Evolutionary conservation across 2,888 invertebrate genomes (phyloP), one percentile per base, ranked within the genome.

Genomic region (Ochlodes sylvanus): DNA sequence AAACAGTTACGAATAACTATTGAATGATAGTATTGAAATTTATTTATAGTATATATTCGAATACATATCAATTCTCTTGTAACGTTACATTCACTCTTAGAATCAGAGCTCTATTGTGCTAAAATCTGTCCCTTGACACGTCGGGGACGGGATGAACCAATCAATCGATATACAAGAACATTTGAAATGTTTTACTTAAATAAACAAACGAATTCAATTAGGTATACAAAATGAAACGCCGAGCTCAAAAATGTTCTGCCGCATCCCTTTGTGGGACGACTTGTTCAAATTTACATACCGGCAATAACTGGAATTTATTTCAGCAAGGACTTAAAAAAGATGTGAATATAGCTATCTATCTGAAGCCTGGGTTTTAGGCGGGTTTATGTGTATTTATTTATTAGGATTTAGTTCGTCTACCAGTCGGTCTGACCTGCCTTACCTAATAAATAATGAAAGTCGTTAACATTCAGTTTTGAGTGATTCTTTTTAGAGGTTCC

Each of bases 261-360:
- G 68, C 71, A 68, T 70, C 71, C 73, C 75, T 78, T 75, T 76
- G 76, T 75, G 70, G 72, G 69, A 69, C 75, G 64, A 57, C 71
- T 73, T 71, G 73, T 76, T 72, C 72, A 74, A 74, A 77, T 77
- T 74, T 76, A 74, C 78, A 76, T 75, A 71, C 68, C 68, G 65
- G 74, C 77, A 76, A 79, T 77, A 77, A 73, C 73, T 72, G 55
- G 71, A 70, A 76, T 68, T 68, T 68, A 62, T 62, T 68, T 67
- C 61, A 61, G 44, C 61, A 61, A 56, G 44, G 56, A 62, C 67
- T 62, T 62, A 50, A 62, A 67, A 61, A 62, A 66, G 60, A 68
- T 62, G 38, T 38, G 55, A 47, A 47, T 58, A 66, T 41, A 60
- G 60, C 55, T 41, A 61, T 52, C 21, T 52, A 68, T 62, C 27